These are phyloP conservation scores for Lobophora halterata DNA, from an alignment of 2,888 invertebrate species.

Conservation along the genomic window DNA sequence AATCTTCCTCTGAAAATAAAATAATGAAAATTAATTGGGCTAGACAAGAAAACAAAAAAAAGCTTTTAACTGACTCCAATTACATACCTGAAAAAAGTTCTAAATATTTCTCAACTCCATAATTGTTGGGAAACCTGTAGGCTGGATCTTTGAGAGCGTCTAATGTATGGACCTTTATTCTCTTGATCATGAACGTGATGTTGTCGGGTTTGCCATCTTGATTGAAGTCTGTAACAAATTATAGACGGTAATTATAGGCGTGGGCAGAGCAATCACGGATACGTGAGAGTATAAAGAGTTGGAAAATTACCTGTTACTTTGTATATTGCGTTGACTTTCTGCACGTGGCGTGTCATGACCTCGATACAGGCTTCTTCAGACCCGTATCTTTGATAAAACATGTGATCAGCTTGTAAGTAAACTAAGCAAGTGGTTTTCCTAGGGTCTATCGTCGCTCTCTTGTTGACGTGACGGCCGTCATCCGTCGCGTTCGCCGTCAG, in stretches of 20 bases:
- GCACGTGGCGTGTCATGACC: constrained; percentile 96
- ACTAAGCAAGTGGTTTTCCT: constrained; percentile 96
- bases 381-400: constrained; percentile 96
- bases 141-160: constrained; percentile 91
- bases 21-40: constrained; percentile 29
- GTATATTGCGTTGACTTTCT: constrained; percentile 94
- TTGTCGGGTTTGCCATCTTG: constrained; percentile 95
- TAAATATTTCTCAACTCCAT: constrained; percentile 98
- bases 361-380: constrained; percentile 97
- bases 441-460: constrained; percentile 88
- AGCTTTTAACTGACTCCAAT: constrained; percentile 32
- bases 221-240: constrained; percentile 88
- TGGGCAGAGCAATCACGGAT: constrained; percentile 6
- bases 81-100: constrained; percentile 98
- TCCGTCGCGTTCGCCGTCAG: constrained; percentile 73
- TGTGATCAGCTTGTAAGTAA: constrained; percentile 97
- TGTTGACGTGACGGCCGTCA: constrained; percentile 82
- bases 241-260: constrained; percentile 15
- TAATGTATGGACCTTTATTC: constrained; percentile 95
- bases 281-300: constrained; percentile 5
- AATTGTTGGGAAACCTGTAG: constrained; percentile 95
- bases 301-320: constrained; percentile 86
- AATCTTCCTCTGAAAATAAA: constrained; percentile 91
- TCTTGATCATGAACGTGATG: constrained; percentile 97
- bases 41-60: constrained; percentile 13